Evolutionary conservation across 2,888 invertebrate genomes (phyloP), one percentile per base, ranked within the genome.

Genomic region (Actias luna): DNA sequence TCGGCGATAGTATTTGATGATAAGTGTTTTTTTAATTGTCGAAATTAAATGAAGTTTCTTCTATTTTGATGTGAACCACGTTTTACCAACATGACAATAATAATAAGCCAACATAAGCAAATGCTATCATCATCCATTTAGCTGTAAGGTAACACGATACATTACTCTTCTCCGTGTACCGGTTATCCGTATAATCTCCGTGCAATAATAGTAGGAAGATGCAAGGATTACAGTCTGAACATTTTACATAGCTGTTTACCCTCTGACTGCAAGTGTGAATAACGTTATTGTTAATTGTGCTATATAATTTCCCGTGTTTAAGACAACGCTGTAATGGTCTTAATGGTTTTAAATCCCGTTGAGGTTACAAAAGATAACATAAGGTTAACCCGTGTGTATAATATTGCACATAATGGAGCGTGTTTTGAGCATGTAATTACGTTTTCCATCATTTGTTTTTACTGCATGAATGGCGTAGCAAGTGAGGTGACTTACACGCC

Each of bases 201-300:
- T 7, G 16, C 55, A 55, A 55, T 55, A 55, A 55, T 29, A n/a
- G n/a, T n/a, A 55, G 27, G 29, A 55, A 55, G 55, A 29, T 29
- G 29, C 55, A 29, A n/a, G 55, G 55, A 55, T 55, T 29, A 29
- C 55, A 29, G 46, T 55, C 52, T 16, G 29, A 55, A 55, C 29
- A 55, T 27, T 55, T n/a, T 55, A 55, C 29, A 55, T 29, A 55
- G 29, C 55, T 5, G 55, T 55, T 52, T 55, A 55, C 55, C n/a
- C 29, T 29, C 18, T 27, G 7, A 29, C 55, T 55, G 27, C 29
- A 27, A 29, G 29, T 55, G 55, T 29, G 55, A 29, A 29, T 55
- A 55, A 16, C 8, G 8, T 55, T 55, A 55, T n/a, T 8, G 55
- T 55, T 55, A 55, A 29, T 29, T 55, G 29, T 55, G n/a, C 29